Conservation (phyloP, 2,797 vertebrate species). For the Ispidina lecontei region DNA sequence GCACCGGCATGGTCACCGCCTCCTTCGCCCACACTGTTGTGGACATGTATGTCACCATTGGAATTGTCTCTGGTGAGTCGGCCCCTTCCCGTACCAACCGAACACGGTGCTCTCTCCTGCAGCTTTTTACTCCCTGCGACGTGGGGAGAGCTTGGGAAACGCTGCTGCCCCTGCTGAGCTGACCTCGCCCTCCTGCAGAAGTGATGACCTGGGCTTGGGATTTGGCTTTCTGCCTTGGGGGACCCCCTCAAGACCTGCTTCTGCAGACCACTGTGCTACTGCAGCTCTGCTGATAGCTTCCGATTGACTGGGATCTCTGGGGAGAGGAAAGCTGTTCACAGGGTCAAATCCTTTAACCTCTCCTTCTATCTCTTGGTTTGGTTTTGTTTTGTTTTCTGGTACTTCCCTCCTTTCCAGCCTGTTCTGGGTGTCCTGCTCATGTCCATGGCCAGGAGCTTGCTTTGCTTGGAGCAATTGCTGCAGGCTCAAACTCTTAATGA, state of each 20-base stretch:
- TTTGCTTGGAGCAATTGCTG: neutral
- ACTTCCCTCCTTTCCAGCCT: neutral
- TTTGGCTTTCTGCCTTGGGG: neutral
- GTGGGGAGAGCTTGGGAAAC: rapidly evolving
- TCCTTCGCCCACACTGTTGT: conserved; percentile 84
- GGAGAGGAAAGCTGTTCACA: neutral
- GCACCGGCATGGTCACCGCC: conserved; percentile 84
- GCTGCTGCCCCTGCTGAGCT: neutral
- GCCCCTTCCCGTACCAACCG: rapidly evolving
- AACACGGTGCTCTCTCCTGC: rapidly evolving
- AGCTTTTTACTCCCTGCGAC: rapidly evolving
- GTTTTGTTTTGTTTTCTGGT: neutral
- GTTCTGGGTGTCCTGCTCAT: neutral
- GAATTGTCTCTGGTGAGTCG: conserved; percentile 86
- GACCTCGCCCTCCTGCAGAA: rapidly evolving
- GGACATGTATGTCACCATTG: conserved; percentile 90
- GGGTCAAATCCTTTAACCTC: neutral
- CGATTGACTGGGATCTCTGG: neutral
- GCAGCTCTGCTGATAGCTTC: neutral
- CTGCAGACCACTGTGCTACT: neutral
- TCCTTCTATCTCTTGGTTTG: neutral
- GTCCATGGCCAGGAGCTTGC: neutral
- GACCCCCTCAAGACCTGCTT: neutral
- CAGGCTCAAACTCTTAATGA: neutral
- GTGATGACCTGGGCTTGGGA: neutral